Conservation (phyloP, 1,140 invertebrate genomes). For the Probaryconus sp. region DNA sequence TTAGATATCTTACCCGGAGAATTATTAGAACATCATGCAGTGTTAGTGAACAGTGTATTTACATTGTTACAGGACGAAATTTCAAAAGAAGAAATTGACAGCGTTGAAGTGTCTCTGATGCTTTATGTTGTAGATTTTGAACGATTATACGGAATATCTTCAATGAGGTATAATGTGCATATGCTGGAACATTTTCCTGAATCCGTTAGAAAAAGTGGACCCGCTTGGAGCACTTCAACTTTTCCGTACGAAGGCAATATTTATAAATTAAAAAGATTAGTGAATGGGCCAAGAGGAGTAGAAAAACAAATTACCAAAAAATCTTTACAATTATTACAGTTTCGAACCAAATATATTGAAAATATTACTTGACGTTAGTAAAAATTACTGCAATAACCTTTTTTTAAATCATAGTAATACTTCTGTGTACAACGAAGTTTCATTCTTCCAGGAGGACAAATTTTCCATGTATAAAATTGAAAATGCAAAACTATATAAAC, state of each 20-base stretch:
- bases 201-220: background rate
- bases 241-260: background rate
- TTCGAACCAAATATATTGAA: no score
- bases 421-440: no score
- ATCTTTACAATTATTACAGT: no score
- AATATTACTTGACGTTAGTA: no score
- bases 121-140: background rate
- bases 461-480: no score
- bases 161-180: slow-evolving; percentile 1
- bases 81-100: background rate
- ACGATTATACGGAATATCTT: background rate
- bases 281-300: no score
- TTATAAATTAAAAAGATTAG: no score
- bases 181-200: background rate
- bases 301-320: no score
- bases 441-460: no score
- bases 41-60: background rate
- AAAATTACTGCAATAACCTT: no score
- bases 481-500: no score
- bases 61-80: background rate
- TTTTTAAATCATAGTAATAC: no score
- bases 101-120: background rate
- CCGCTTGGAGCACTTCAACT: background rate
- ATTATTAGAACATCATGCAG: background rate
- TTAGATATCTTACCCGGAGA: background rate